Base-by-base conservation (phyloP, 2,888 invertebrate genomes). In the Cryptophagus acutangulus region DNA sequence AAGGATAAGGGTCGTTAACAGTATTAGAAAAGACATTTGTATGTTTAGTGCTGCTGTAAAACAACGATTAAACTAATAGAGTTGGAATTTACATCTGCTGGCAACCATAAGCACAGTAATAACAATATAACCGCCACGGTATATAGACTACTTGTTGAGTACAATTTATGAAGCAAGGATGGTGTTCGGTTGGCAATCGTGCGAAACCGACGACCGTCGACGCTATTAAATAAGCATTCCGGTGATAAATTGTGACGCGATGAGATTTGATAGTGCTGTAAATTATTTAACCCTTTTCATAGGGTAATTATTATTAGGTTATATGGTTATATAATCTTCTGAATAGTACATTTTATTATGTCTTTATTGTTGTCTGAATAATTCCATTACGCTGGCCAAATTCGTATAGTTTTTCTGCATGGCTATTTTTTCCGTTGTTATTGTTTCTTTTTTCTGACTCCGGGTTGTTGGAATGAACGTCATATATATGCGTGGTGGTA, bases 71-170 rank as follows among this genome's bases (percentile, higher is more conserved):
- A 62, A 60, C 61, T 64, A 66, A 66, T 67, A 65, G 63, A 66
- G 63, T 57, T 59, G 62, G 64, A 66, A 67, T 67, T 66, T 68
- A 67, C 68, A 68, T 67, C 66, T 69, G 67, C 63, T 68, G 64
- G 65, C 67, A 67, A 64, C 67, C 68, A 67, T 68, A 69, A 69
- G 68, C 65, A 66, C 64, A 61, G 68, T 69, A 70, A 70, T 71
- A 71, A 71, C 69, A 70, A 71, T 70, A 69, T 67, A 69, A 69
- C 66, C 64, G 63, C 62, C 61, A 59, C 63, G 59, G 64, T 68
- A 66, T 69, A 69, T 69, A 66, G 68, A 66, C 70, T 68, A 71
- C 71, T 71, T 71, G 71, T 71, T 71, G 71, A 70, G 67, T 61
- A 61, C 63, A 69, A 71, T 71, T 71, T 71, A 71, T 71, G 70